These are phyloP conservation scores for Oreochromis spilurus DNA, from an alignment of 2,113 vertebrate species.

Conservation along the genomic window DNA sequence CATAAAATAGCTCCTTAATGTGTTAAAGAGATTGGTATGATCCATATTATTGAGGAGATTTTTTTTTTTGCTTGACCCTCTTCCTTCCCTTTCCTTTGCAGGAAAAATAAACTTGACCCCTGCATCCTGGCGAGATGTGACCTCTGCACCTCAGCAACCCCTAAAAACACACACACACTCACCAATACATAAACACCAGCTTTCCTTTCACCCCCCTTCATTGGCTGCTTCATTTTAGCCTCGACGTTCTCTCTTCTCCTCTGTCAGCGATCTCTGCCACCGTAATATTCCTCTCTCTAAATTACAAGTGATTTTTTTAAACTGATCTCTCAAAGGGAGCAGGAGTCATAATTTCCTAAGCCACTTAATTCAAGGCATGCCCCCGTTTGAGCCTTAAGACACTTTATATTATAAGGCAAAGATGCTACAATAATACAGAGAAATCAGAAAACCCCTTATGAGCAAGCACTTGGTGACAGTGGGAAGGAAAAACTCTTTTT, in stretches of 20 bases:
- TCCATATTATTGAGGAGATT: background rate
- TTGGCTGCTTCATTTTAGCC: background rate
- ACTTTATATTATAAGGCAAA: background rate
- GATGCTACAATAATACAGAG: background rate
- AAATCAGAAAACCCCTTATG: background rate
- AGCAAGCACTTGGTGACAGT: background rate
- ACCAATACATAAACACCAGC: background rate
- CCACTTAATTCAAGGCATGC: background rate
- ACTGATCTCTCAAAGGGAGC: background rate
- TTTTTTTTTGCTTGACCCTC: background rate
- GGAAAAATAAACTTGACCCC: constrained; percentile 77
- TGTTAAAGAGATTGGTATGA: background rate
- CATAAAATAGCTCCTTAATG: background rate
- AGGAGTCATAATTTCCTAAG: background rate
- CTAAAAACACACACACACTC: background rate
- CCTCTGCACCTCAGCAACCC: constrained; percentile 31
- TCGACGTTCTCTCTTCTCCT: background rate
- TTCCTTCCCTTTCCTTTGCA: constrained; percentile 5
- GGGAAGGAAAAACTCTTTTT: background rate
- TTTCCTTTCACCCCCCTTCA: background rate
- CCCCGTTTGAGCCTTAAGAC: background rate
- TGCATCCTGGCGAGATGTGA: constrained; percentile 56
- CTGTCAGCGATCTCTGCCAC: background rate
- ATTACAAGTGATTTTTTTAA: background rate
- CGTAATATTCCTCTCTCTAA: background rate